Base-by-base conservation (phyloP, 2,888 invertebrate species). In the Tigriopus californicus region DNA sequence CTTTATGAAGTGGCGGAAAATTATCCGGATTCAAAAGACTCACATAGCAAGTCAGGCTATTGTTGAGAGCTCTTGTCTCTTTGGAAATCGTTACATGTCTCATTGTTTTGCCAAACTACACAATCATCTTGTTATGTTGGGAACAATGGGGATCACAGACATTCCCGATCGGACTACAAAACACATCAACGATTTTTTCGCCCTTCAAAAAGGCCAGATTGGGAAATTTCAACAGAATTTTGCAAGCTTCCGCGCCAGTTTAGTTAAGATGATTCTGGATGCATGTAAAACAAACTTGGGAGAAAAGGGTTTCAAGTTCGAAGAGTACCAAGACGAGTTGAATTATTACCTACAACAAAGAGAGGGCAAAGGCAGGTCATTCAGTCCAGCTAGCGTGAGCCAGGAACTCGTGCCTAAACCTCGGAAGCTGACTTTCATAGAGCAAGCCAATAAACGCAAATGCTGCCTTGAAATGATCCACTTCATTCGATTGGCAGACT, bases 381-480 rank as follows among this genome's bases (percentile, higher is more conserved):
- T 18, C 13, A 49, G 20, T 12, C 49, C 22, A 18, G 6, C 5
- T 20, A 13, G 20, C 5, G 24, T 13, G 13, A 13, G 46, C 5
- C n/a, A 13, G 6, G 46, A 13, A 11, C 18, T n/a, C 1, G 15
- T 13, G 6, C 20, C 15, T 8, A 49, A 49, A 22, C 56, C 56
- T 22, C 42, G 33, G 25, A 42, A 42, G 18, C 22, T 56, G 42
- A 56, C 56, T 46, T 56, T 56, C 24, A 56, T 56, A 11, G 46
- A 56, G 40, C 56, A 56, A 25, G 41, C 33, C 8, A 56, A 42
- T 5, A 56, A 46, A 20, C 54, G 46, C 10, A 41, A 42, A 11
- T n/a, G 20, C 22, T 56, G 56, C 46, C 46, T 46, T 2, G 44
- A 54, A 13, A 42, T 56, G 15, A 24, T 56, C 15, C 44, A 20